phyloP scores from a whole-genome alignment of 2,113 vertebrate species.

The Philantomba maxwellii region DNA sequence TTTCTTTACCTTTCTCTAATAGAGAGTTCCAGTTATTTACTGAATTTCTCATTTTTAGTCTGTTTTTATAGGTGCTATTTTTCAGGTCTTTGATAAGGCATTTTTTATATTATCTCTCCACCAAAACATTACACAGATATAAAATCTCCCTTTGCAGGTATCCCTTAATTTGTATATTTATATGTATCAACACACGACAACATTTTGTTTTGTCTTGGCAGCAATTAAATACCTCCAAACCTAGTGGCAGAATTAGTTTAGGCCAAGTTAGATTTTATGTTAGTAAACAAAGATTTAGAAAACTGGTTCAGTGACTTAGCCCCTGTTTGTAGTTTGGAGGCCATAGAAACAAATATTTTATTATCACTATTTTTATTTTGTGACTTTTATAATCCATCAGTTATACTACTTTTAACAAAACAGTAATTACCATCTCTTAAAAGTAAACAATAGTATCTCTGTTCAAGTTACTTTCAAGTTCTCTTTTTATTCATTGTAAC shows the following conservation, averaged over 20 bases:
- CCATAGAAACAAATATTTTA: not conserved
- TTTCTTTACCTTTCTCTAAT: not conserved
- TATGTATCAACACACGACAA: not conserved
- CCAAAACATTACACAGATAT: not conserved
- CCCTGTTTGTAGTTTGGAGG: not conserved
- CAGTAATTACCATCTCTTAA: not conserved
- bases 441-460: slow-evolving; percentile 2
- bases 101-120: not conserved
- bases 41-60: not conserved
- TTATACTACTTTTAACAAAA: slow-evolving; percentile 16
- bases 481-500: not conserved
- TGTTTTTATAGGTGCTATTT: not conserved
- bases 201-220: not conserved
- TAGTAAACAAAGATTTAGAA: not conserved
- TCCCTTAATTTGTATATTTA: not conserved
- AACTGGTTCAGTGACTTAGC: not conserved
- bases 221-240: not conserved
- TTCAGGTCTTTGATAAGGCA: not conserved
- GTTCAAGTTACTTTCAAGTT: not conserved
- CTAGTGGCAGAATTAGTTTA: not conserved
- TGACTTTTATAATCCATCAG: not conserved
- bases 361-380: not conserved
- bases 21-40: not conserved
- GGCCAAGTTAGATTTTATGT: not conserved
- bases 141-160: not conserved